Conservation (phyloP, 2,797 vertebrate species). For the Gymnocypris eckloni region DNA sequence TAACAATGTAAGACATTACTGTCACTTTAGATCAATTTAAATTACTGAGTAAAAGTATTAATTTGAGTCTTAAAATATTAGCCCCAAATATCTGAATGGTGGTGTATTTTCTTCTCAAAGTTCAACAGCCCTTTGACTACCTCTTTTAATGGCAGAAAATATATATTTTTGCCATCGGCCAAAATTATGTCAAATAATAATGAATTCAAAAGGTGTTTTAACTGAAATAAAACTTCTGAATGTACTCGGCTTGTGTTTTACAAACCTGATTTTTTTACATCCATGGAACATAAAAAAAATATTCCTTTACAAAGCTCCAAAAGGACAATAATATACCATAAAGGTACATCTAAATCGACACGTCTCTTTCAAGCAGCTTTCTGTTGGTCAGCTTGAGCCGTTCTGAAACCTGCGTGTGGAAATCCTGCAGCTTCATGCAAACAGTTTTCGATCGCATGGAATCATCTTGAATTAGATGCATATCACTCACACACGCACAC, state of each 20-base stretch:
- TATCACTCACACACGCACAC: not conserved
- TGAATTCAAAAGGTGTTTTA: not conserved
- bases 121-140: not conserved
- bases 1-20: not conserved
- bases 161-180: no score
- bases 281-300: not conserved
- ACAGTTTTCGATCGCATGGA: not conserved
- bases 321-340: not conserved
- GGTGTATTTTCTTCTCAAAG: not conserved
- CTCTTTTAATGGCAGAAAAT: not conserved
- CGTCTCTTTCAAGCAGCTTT: not conserved
- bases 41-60: not conserved
- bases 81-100: not conserved
- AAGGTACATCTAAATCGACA: not conserved
- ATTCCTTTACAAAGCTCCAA: not conserved
- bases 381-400: not conserved
- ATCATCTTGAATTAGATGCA: not conserved
- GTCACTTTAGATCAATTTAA: not conserved
- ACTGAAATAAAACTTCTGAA: not conserved
- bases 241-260: not conserved
- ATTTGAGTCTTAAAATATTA: not conserved
- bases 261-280: not conserved
- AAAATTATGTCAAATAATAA: not conserved
- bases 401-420: not conserved
- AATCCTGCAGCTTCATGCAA: not conserved